phyloP scores from a whole-genome alignment of 2,797 vertebrate genomes.

The Botia almorhae region DNA sequence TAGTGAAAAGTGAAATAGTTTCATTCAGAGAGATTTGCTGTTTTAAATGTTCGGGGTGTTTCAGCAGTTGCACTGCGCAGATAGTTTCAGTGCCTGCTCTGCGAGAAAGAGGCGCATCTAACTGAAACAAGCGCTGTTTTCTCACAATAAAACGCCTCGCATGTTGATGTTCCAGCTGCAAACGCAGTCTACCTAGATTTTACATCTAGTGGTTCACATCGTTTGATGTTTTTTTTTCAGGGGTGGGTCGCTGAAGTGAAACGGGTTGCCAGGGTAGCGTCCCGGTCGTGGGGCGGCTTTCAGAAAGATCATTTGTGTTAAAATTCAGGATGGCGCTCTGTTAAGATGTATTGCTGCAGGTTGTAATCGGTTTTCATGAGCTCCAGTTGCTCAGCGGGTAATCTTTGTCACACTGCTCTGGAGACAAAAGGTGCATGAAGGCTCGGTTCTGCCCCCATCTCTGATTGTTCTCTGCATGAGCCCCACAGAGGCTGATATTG shows the following conservation, averaged over 20 bases:
- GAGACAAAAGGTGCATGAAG: conserved; percentile 62
- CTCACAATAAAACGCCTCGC: neutral
- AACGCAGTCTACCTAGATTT: conserved; percentile 2
- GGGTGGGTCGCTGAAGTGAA: neutral
- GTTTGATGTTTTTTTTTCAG: no score
- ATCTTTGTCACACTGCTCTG: conserved; percentile 57
- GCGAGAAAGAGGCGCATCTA: conserved; percentile 4
- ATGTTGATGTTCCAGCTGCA: conserved; percentile 32
- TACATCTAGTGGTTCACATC: neutral
- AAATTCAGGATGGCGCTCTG: conserved; percentile 35
- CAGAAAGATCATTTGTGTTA: conserved; percentile 26
- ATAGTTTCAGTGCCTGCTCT: neutral
- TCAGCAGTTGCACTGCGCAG: conserved; percentile 7
- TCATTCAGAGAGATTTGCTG: neutral
- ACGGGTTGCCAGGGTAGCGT: neutral
- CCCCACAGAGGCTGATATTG: conserved; percentile 47
- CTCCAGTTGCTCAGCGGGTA: conserved; percentile 57
- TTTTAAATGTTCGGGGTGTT: conserved; percentile 1
- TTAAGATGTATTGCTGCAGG: conserved; percentile 49
- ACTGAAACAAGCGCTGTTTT: conserved; percentile 3
- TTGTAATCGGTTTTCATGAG: conserved; percentile 60
- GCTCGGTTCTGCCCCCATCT: conserved; percentile 46
- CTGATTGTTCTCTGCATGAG: conserved; percentile 22
- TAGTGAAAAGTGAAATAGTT: conserved; percentile 6
- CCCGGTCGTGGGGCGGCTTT: conserved; percentile 15